Evolutionary conservation across 2,888 invertebrate species (phyloP), one percentile per base, ranked within the genome.

Genomic region (Pocota personata): DNA sequence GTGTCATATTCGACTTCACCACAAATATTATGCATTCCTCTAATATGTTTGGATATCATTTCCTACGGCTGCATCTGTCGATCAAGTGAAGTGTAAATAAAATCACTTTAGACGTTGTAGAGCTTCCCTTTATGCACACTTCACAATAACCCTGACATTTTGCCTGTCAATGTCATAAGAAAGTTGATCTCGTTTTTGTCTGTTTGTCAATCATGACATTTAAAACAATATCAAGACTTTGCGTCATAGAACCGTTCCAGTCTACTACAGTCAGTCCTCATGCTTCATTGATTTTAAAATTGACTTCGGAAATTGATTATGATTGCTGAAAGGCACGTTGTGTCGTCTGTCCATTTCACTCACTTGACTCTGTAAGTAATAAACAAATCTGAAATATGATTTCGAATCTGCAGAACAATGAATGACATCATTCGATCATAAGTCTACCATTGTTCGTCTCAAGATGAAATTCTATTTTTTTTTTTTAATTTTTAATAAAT

Each of bases 281-380:
- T 73, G 73, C 62, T 67, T 55, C 48, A 48, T 16, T 73, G 72
- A 62, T 78, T 73, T 48, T 55, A 62, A 58, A 79, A 73, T 83
- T 73, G 46, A 43, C 62, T 62, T 83, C 60, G 46, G 52, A 82
- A 75, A 82, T 76, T 48, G 46, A 62, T 67, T 82, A 76, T 75
- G 57, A 79, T 64, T 64, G 48, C 50, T 57, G 21, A 35, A 30
- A 24, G 19, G 21, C 30, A 58, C 21, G 50, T 62, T 30, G 24
- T 37, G 30, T 30, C 32, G 35, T 57, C 48, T 5, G 3, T 66
- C n/a, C 10, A 37, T 30, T 52, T 8, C 35, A 27, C 16, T 69
- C 40, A 40, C 5, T 71, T 71, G 43, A 46, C 27, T 58, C 21
- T 21, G 12, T 37, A 57, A 64, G 64, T 30, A 30, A 57, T 27